phyloP scores from a whole-genome alignment of 2,797 vertebrate species.

The Microctenopoma lineatum region DNA sequence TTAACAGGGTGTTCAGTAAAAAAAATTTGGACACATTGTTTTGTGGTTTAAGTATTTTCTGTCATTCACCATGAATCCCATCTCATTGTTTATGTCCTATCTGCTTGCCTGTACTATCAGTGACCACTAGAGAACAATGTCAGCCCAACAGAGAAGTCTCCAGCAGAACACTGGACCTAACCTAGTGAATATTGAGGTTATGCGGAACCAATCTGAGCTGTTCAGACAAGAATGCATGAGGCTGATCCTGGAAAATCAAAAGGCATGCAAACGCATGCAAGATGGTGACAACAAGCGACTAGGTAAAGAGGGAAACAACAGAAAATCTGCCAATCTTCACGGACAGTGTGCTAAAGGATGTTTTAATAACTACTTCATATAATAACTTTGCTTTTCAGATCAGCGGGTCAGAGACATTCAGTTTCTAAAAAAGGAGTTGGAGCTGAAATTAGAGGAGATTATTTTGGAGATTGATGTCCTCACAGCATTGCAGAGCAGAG shows the following conservation, averaged over 20 bases:
- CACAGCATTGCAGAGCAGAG: slow-evolving; percentile 76
- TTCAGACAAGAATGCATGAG: slow-evolving; percentile 84
- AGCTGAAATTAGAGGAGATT: slow-evolving; percentile 87
- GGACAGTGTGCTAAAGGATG: not conserved
- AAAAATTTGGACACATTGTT: not conserved
- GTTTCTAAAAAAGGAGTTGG: slow-evolving; percentile 91
- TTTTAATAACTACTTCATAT: too few species aligned
- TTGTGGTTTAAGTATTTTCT: not conserved
- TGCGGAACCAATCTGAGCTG: slow-evolving; percentile 84
- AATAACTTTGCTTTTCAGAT: slow-evolving; percentile 75
- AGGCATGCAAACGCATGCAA: slow-evolving; percentile 83
- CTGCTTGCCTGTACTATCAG: not conserved
- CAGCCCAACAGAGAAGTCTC: slow-evolving; percentile 68
- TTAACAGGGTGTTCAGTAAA: not conserved
- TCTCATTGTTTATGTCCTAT: not conserved
- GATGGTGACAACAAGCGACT: slow-evolving; percentile 87
- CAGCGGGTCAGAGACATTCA: slow-evolving; percentile 87
- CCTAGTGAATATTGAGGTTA: slow-evolving; percentile 75
- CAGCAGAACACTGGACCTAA: slow-evolving; percentile 76
- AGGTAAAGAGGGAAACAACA: slow-evolving; percentile 75
- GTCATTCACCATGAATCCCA: not conserved
- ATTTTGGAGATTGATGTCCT: slow-evolving; percentile 84
- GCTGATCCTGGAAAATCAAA: slow-evolving; percentile 87
- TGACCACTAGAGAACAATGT: slow-evolving; percentile 77
- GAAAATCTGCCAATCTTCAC: not conserved